Conservation (phyloP, 2,888 invertebrate species). For the Molanna angustata region DNA sequence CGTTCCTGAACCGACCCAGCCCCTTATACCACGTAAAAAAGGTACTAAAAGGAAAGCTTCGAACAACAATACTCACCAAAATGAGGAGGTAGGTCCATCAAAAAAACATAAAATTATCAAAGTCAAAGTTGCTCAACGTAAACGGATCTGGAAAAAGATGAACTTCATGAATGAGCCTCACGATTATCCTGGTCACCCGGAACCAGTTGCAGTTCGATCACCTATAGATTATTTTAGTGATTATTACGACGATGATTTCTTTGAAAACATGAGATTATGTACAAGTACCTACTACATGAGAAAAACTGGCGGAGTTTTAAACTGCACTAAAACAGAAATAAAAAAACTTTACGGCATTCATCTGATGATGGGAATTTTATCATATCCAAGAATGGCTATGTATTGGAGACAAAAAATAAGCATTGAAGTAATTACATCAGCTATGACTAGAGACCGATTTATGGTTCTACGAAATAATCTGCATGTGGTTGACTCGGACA, state of each 20-base stretch:
- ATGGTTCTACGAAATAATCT: not conserved
- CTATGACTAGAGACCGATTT: not conserved
- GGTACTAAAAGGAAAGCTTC: no score
- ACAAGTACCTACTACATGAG: not conserved
- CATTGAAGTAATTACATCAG: not conserved
- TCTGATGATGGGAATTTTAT: not conserved
- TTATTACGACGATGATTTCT: not conserved
- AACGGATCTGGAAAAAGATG: no score
- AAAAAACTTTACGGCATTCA: not conserved
- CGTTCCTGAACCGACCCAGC: no score
- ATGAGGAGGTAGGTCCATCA: no score
- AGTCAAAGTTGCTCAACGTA: no score
- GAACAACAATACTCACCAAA: no score
- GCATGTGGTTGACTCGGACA: not conserved
- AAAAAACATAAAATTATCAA: no score
- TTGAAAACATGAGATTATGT: not conserved
- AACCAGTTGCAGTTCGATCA: constrained; percentile 5
- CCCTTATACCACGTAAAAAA: no score
- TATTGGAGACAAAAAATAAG: not conserved
- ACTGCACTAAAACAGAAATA: not conserved
- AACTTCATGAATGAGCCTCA: no score
- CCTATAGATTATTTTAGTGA: no score
- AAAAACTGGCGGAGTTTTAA: not conserved
- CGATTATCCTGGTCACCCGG: no score
- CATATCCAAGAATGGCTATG: not conserved